Conservation (phyloP, 2,113 vertebrate species). For the Anser cygnoides region DNA sequence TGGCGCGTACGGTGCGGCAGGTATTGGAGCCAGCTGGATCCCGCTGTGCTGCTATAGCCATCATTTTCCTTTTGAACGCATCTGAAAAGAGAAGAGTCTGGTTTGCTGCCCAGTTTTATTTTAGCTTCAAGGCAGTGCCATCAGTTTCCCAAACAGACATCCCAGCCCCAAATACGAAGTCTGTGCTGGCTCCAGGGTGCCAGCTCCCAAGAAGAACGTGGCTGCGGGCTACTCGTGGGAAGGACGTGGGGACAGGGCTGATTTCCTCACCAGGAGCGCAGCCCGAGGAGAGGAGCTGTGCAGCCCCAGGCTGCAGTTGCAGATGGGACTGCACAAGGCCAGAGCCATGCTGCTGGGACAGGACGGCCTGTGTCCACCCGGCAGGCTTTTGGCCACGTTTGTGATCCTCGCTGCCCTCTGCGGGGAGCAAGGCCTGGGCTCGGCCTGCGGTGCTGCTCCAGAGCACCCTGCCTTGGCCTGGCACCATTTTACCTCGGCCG, state of each 20-base stretch:
- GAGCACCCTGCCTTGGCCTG: neutral
- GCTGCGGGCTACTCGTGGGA: neutral
- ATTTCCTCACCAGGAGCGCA: neutral
- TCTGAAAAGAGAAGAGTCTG: neutral
- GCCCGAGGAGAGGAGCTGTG: no score
- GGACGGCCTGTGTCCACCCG: neutral
- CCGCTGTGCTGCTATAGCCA: rapidly evolving
- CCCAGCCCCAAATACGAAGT: neutral
- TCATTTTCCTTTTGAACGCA: neutral
- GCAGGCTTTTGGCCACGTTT: neutral
- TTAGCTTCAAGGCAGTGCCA: neutral
- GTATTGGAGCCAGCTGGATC: neutral
- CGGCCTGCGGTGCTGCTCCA: neutral
- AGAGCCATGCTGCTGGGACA: neutral
- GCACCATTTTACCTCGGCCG: neutral
- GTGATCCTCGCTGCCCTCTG: neutral
- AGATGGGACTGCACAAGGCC: neutral
- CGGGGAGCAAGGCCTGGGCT: neutral
- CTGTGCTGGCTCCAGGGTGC: rapidly evolving
- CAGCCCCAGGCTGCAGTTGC: neutral
- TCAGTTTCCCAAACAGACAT: neutral
- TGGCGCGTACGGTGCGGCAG: rapidly evolving
- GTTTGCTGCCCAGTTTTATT: neutral
- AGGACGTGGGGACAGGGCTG: neutral
- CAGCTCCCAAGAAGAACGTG: neutral